These are phyloP conservation scores for Phoenicopterus ruber DNA, from an alignment of 2,113 vertebrate species.

Conservation along the genomic window DNA sequence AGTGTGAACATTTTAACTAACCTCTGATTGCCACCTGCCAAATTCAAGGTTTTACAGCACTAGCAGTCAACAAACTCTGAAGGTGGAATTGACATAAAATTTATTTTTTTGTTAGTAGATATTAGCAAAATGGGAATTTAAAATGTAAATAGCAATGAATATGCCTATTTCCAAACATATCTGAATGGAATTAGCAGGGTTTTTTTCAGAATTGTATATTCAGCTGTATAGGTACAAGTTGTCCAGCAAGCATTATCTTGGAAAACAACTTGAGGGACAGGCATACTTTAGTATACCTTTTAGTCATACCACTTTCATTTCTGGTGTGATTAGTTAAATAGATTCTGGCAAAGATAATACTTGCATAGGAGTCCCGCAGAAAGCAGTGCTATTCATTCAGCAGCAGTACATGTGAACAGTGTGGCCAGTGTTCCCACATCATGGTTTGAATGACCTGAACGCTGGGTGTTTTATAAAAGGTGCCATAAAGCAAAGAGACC, in stretches of 20 bases:
- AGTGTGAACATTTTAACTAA: neutral
- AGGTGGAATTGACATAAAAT: neutral
- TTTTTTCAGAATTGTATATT: neutral
- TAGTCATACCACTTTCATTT: neutral
- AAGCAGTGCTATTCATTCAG: neutral
- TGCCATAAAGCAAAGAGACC: neutral
- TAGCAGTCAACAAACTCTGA: neutral
- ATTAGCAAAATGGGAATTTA: neutral
- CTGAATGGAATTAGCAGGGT: neutral
- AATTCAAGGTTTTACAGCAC: neutral
- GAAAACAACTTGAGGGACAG: neutral
- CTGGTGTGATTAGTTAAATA: neutral
- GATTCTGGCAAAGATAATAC: neutral
- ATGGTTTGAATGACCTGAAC: neutral
- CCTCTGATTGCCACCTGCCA: neutral
- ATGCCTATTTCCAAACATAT: neutral
- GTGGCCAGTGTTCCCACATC: neutral
- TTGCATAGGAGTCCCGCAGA: neutral
- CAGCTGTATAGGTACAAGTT: neutral
- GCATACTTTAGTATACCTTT: neutral
- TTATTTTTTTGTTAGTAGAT: neutral
- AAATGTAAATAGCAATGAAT: neutral
- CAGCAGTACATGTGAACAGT: neutral
- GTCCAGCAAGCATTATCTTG: neutral
- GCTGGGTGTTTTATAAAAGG: neutral